These are phyloP conservation scores for Alethe diademata DNA, from an alignment of 2,113 vertebrate genomes.

Conservation along the genomic window DNA sequence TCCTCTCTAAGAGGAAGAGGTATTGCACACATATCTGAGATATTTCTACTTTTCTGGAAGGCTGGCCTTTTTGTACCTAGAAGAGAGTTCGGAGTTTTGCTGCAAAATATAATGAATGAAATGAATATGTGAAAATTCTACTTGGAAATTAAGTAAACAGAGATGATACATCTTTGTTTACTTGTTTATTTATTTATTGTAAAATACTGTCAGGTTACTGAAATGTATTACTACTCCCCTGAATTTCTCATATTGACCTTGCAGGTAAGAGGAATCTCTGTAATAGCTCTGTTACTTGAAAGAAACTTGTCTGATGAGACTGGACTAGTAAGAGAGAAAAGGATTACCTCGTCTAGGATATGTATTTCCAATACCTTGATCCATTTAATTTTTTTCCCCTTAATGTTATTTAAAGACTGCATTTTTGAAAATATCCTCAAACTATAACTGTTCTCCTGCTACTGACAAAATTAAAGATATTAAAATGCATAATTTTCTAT, in stretches of 20 bases:
- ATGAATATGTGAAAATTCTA: background rate
- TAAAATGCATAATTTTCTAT: background rate
- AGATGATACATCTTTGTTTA: background rate
- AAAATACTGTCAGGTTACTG: background rate
- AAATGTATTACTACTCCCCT: background rate
- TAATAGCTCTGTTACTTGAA: background rate
- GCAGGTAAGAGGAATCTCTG: background rate
- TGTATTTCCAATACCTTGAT: background rate
- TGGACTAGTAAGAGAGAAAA: background rate
- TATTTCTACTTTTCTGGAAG: background rate
- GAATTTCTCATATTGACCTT: background rate
- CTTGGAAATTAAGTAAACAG: background rate
- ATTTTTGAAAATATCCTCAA: background rate
- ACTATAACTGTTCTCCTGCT: background rate
- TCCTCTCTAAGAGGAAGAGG: background rate
- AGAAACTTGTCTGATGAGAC: background rate
- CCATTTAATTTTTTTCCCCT: background rate
- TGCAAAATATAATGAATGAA: background rate
- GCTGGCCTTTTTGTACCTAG: background rate
- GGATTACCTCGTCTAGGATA: background rate
- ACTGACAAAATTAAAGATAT: background rate
- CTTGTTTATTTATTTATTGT: background rate
- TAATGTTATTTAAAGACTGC: background rate
- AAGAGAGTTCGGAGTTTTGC: background rate
- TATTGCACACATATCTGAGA: background rate